phyloP scores from a whole-genome alignment of 2,888 invertebrate genomes.

The Drepana falcataria region DNA sequence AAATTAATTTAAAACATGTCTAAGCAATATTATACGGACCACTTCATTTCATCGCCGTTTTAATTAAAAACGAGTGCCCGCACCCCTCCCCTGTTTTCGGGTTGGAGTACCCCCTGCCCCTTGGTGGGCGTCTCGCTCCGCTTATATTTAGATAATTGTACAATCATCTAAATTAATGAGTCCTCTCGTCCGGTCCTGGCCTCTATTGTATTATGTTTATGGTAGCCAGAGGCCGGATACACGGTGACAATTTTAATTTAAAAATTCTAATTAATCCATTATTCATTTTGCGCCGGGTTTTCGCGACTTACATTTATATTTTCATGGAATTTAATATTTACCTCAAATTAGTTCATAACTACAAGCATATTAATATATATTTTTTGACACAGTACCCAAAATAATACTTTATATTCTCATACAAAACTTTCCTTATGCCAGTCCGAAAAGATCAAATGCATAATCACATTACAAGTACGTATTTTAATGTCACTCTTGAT shows the following conservation, averaged over 20 bases:
- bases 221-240: slow-evolving; percentile 53
- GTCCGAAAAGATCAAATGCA: no score
- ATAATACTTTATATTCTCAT: no score
- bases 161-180: slow-evolving; percentile 80
- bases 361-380: no score
- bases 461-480: no score
- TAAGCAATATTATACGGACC: slow-evolving; percentile 78
- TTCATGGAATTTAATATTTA: slow-evolving; percentile 23
- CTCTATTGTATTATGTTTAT: slow-evolving; percentile 71
- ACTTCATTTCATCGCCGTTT: slow-evolving; percentile 78
- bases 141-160: slow-evolving; percentile 80
- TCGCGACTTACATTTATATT: slow-evolving; percentile 25
- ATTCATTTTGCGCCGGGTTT: slow-evolving; percentile 32
- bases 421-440: no score
- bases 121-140: slow-evolving; percentile 72
- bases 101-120: slow-evolving; percentile 66
- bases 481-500: no score
- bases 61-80: slow-evolving; percentile 79
- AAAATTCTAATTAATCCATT: slow-evolving; percentile 51
- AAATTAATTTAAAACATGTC: slow-evolving; percentile 78
- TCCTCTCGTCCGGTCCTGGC: slow-evolving; percentile 73
- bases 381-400: no score
- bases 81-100: slow-evolving; percentile 72
- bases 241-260: slow-evolving; percentile 61
- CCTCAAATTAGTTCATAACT: no score